Percentiles rank a stretch among this genome's conserved stretches.
phyloP scores from a whole-genome alignment of 2,888 invertebrate species.

The Amphiduros pacificus region DNA sequence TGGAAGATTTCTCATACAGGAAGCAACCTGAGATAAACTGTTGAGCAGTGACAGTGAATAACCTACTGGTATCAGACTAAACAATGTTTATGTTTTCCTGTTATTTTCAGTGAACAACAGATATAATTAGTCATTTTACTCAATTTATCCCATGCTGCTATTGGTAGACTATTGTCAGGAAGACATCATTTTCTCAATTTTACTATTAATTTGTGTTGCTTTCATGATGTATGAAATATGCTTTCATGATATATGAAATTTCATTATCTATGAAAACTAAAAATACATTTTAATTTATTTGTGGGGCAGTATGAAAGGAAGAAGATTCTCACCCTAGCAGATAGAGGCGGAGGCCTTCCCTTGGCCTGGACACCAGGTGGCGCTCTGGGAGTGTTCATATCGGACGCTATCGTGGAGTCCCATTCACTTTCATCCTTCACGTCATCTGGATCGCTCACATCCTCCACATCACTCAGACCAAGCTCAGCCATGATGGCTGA shows the following conservation, averaged over 20 bases:
- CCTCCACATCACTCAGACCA: slow-evolving; percentile 44
- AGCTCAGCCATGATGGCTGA: slow-evolving; percentile 47
- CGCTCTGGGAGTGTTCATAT: slow-evolving; percentile 17
- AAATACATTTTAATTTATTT: not conserved
- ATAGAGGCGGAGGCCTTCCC: slow-evolving; percentile 3
- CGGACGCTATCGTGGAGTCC: slow-evolving; percentile 37
- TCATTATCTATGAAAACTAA: not conserved
- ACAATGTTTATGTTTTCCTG: too few relatives aligned
- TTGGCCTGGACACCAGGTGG: not conserved
- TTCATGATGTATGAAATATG: too few relatives aligned
- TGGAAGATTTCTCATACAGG: not conserved
- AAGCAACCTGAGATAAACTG: too few relatives aligned
- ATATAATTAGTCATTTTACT: too few relatives aligned
- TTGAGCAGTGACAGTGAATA: too few relatives aligned
- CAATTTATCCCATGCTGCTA: too few relatives aligned
- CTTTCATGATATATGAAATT: too few relatives aligned
- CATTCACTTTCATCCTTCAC: slow-evolving; percentile 34
- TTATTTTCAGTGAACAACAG: too few relatives aligned
- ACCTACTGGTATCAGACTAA: too few relatives aligned
- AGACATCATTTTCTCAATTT: too few relatives aligned
- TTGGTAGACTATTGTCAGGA: too few relatives aligned
- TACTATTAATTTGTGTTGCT: too few relatives aligned
- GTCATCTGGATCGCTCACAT: slow-evolving; percentile 36
- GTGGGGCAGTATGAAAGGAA: not conserved
- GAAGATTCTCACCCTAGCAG: slow-evolving; percentile 1